Evolutionary conservation across 2,888 invertebrate species (phyloP), one percentile per base, ranked within the genome.

Genomic region (Crocallis elinguaria): DNA sequence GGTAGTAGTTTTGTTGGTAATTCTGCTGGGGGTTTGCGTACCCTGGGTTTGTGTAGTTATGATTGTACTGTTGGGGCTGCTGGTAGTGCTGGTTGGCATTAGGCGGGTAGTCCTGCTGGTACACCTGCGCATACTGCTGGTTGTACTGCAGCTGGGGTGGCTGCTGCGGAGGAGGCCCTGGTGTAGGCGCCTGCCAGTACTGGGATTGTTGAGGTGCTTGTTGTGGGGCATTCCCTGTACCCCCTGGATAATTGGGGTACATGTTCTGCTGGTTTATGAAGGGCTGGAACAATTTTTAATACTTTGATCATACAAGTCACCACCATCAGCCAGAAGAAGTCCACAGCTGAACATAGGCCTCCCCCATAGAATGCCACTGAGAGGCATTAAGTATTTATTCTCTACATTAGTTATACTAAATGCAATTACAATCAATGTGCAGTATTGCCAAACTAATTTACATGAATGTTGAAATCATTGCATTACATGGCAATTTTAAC

Each of bases 111-210:
- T 82, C 84, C 45, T 79, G 86, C 32, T 82, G 83, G 62, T 84
- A 85, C 35, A 75, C 72, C 55, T 86, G 87, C 0, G 84, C 82
- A 63, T 84, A 88, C 62, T 92, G 92, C 79, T 88, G 92, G 62
- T 83, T 85, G 52, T 80, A 86, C 44, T 79, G 88, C 16, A 76
- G 71, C 49, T 75, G 72, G 32, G 59, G 45, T 3, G n/a, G 38
- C 9, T 3, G 32, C 13, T 38, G 50, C 41, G 44, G 56, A 0
- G 23, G 46, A 1, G 35, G 29, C 14, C 13, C 45, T 3, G 36
- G 13, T 1, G 45, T 59, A 0, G 76, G 79, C 60, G 75, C 67
- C 59, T 84, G 86, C 82, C 86, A 89, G 69, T 81, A 83, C 64
- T 82, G 85, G 62, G 82, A 86, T 60, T 84, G 89, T 19, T 17